Percentiles rank a stretch among this genome's conserved stretches.
These are phyloP conservation scores for Helicoverpa assulta DNA, from an alignment of 2,888 invertebrate species.

Conservation along the genomic window DNA sequence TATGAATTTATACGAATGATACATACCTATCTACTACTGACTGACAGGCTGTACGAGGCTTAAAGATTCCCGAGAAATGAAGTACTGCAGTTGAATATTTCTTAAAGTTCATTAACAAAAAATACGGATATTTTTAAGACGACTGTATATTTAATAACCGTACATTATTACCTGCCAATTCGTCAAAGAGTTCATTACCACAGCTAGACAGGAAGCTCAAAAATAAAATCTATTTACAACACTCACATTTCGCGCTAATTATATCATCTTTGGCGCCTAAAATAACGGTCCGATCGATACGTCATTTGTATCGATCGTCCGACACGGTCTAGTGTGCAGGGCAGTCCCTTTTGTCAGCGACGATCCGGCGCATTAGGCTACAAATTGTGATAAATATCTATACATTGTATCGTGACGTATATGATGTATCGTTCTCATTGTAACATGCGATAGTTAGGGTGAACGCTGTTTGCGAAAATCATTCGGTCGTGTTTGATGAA, in stretches of 20 bases:
- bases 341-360: constrained; percentile 70
- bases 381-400: constrained; percentile 80
- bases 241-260: constrained; percentile 19
- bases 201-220: neutral
- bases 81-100: too few species aligned
- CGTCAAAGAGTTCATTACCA: neutral
- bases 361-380: constrained; percentile 76
- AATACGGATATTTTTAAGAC: too few species aligned
- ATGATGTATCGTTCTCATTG: constrained; percentile 63
- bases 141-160: too few species aligned
- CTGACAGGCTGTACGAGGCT: too few species aligned
- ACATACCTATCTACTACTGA: too few species aligned
- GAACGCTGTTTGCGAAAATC: constrained; percentile 59
- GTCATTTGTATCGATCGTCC: constrained; percentile 63
- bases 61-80: too few species aligned
- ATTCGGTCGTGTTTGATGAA: constrained; percentile 59
- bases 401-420: constrained; percentile 61
- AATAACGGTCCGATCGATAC: constrained; percentile 62
- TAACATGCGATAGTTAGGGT: constrained; percentile 60
- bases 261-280: constrained; percentile 50
- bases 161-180: neutral
- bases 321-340: constrained; percentile 68
- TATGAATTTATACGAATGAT: too few species aligned
- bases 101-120: too few species aligned
- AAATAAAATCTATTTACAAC: neutral